These are phyloP conservation scores for Drosophila siamana DNA, from an alignment of 2,888 invertebrate genomes.

Conservation along the genomic window DNA sequence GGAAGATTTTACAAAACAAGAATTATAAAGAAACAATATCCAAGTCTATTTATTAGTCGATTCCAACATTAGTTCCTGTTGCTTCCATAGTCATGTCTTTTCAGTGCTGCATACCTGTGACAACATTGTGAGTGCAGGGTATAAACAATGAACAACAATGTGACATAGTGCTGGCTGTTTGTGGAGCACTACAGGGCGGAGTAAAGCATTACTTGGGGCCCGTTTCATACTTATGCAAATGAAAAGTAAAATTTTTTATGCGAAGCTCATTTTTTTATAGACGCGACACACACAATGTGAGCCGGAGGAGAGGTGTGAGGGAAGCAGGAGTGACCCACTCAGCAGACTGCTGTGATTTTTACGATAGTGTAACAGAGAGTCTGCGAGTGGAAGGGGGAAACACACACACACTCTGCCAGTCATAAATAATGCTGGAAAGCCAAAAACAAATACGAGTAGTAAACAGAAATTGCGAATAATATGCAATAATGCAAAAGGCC, in stretches of 20 bases:
- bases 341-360: slow-evolving; percentile 49
- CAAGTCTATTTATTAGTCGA: too few species aligned
- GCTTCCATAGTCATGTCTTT: background rate
- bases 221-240: slow-evolving; percentile 69
- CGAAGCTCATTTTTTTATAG: slow-evolving; percentile 54
- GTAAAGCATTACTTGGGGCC: slow-evolving; percentile 28
- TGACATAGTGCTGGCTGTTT: slow-evolving; percentile 26
- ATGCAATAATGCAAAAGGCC: slow-evolving; percentile 79
- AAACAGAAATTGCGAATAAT: slow-evolving; percentile 80
- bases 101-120: background rate
- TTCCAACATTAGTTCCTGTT: too few species aligned
- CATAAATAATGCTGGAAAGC: slow-evolving; percentile 77
- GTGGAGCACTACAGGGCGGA: slow-evolving; percentile 18
- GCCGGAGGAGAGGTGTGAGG: background rate
- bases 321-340: slow-evolving; percentile 46
- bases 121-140: slow-evolving; percentile 22
- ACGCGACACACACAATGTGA: slow-evolving; percentile 18
- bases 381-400: background rate
- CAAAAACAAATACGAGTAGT: slow-evolving; percentile 75
- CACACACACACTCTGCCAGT: slow-evolving; percentile 16
- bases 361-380: slow-evolving; percentile 23
- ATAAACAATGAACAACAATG: slow-evolving; percentile 25
- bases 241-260: slow-evolving; percentile 71
- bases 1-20: too few species aligned
- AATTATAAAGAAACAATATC: too few species aligned